A percentile compares a stretch with the other conserved stretches of the same genome.
These are phyloP conservation scores for Abrostola tripartita DNA, from an alignment of 2,888 invertebrate species.

Conservation along the genomic window DNA sequence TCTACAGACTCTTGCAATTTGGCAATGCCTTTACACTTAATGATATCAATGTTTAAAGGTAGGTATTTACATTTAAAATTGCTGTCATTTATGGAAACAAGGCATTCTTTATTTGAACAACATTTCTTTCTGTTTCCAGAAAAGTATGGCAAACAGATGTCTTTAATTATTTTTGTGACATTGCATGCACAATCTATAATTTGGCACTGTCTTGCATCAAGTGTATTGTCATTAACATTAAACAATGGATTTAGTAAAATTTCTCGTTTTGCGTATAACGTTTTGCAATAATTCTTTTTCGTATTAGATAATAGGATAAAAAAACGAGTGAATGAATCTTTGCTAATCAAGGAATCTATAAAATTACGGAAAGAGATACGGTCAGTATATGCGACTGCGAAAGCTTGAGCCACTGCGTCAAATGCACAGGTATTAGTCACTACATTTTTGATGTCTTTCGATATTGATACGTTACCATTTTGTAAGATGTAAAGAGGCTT, in stretches of 20 bases:
- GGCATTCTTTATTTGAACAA: constrained; percentile 21
- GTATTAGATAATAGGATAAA: constrained; percentile 21
- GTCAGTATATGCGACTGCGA: constrained; percentile 26
- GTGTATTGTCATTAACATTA: constrained; percentile 3
- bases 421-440: constrained; percentile 26
- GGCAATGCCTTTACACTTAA: constrained; percentile 17
- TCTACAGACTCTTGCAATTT: constrained; percentile 15
- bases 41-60: constrained; percentile 21
- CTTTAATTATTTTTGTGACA: constrained; percentile 22
- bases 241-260: constrained; percentile 17
- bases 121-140: constrained; percentile 21
- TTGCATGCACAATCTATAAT: constrained; percentile 21
- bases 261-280: constrained; percentile 21
- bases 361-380: constrained; percentile 9
- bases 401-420: constrained; percentile 24
- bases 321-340: constrained; percentile 24
- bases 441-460: constrained; percentile 15
- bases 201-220: no score
- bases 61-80: constrained; percentile 28
- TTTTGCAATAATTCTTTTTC: constrained; percentile 20
- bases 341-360: constrained; percentile 16
- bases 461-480: constrained; percentile 29
- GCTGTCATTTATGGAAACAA: constrained; percentile 12
- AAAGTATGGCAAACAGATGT: constrained; percentile 17
- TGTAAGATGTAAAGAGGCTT: constrained; percentile 29